Evolutionary conservation across 2,797 vertebrate genomes (phyloP).

Genomic region (Amazonetta brasiliensis): DNA sequence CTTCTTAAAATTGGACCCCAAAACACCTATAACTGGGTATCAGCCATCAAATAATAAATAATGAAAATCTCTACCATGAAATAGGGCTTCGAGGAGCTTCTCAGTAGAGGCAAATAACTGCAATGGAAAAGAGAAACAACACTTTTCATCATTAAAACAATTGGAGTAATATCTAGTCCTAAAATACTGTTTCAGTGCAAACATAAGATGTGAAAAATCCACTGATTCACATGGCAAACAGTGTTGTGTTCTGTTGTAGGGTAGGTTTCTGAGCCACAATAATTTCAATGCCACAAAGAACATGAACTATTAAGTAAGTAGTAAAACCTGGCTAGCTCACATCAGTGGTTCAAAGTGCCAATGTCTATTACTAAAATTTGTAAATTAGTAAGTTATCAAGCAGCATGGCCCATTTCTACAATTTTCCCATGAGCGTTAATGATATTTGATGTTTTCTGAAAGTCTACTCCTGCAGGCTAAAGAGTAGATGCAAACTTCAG

Average conservation of each 20-base stretch:
- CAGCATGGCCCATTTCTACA: conserved; percentile 18
- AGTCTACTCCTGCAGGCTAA: conserved; percentile 55
- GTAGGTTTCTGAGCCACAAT: background rate
- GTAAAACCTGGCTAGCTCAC: conserved; percentile 62
- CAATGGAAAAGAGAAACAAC: background rate
- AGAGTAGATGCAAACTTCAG: conserved; percentile 63
- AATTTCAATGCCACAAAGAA: conserved; percentile 53
- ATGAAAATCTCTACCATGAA: background rate
- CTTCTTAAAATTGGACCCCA: background rate
- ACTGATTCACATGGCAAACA: background rate
- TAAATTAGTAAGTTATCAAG: conserved; percentile 67
- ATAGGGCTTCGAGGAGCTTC: background rate
- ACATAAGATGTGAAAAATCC: background rate
- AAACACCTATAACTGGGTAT: background rate
- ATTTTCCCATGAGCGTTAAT: conserved; percentile 63
- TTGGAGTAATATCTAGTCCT: background rate
- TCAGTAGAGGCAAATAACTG: background rate
- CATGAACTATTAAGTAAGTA: conserved; percentile 26
- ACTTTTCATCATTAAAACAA: background rate
- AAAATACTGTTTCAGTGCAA: background rate
- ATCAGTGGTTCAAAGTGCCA: conserved; percentile 43
- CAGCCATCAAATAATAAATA: background rate
- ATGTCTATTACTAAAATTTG: conserved; percentile 58
- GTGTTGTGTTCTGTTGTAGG: background rate
- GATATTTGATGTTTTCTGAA: conserved; percentile 46